Conservation (phyloP, 2,797 vertebrate genomes). For the Columba guinea region DNA sequence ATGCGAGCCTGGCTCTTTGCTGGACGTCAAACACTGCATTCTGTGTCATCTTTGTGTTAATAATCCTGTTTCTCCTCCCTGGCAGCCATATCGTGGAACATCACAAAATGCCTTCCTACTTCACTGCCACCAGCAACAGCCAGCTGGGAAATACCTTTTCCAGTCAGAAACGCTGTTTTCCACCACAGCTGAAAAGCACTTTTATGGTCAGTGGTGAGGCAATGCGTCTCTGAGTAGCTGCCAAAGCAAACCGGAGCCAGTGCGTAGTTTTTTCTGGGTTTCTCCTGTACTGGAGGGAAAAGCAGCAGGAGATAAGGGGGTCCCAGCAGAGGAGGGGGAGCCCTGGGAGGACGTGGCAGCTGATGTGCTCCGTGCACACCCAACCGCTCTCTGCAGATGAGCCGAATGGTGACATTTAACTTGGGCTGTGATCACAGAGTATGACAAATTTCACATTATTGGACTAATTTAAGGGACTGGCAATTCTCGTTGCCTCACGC, state of each 20-base stretch:
- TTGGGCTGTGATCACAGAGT: neutral
- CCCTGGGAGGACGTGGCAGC: neutral
- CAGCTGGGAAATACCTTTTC: conserved; percentile 43
- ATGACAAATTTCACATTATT: neutral
- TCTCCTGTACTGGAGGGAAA: neutral
- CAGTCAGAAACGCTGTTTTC: neutral
- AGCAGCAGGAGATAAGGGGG: neutral
- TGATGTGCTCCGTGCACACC: neutral
- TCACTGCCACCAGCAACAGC: neutral
- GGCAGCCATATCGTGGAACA: neutral
- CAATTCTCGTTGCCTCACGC: neutral
- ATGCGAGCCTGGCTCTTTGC: neutral
- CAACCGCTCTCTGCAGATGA: neutral
- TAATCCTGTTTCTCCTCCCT: neutral
- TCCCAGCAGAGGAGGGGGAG: neutral
- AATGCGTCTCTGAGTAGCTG: neutral
- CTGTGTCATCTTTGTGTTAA: neutral
- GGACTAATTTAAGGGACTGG: neutral
- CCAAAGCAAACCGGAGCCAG: neutral
- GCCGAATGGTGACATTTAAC: neutral
- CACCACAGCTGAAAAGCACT: conserved; percentile 6
- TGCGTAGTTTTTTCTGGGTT: neutral
- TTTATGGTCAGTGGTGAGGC: conserved; percentile 26
- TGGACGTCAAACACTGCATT: neutral
- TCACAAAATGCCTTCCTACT: neutral